These are phyloP conservation scores for Cecropterus lyciades DNA, from an alignment of 1,140 invertebrate genomes.

Conservation along the genomic window DNA sequence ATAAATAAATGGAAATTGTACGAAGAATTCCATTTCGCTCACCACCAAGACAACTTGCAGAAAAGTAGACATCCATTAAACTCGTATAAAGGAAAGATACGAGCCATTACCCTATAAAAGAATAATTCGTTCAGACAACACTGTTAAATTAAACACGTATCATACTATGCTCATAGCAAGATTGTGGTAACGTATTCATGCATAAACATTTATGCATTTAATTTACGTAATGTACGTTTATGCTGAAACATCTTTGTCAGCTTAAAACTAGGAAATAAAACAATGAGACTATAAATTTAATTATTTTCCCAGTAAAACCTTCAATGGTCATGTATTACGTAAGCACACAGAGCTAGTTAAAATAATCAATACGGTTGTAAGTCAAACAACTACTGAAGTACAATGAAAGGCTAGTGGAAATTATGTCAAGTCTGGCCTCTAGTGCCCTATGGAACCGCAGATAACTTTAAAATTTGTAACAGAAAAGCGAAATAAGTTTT, in stretches of 20 bases:
- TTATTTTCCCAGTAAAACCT: neutral
- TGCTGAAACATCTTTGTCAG: too few species aligned
- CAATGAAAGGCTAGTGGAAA: neutral
- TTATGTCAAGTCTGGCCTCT: neutral
- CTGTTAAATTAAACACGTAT: slow-evolving; percentile 6
- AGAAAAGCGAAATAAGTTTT: slow-evolving; percentile 19
- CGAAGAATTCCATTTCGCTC: slow-evolving; percentile 15
- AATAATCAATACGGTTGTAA: slow-evolving; percentile 3
- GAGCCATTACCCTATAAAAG: slow-evolving; percentile 26
- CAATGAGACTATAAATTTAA: neutral
- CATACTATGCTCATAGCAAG: neutral
- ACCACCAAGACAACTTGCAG: slow-evolving; percentile 8
- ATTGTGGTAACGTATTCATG: neutral
- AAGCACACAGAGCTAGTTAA: slow-evolving; percentile 7
- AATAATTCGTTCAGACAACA: slow-evolving; percentile 7
- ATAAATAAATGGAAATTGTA: slow-evolving; percentile 23
- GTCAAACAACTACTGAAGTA: neutral
- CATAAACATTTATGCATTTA: neutral
- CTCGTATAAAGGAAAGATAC: slow-evolving; percentile 10
- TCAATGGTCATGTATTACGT: neutral
- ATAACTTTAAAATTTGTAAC: slow-evolving; percentile 10
- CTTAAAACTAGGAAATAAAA: too few species aligned
- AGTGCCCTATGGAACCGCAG: neutral
- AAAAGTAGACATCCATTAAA: slow-evolving; percentile 22
- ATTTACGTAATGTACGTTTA: too few species aligned